A percentile compares a stretch with the other conserved stretches of the same genome.
These are phyloP conservation scores for Lepidurus packardi DNA, from an alignment of 1,140 invertebrate species.

Conservation along the genomic window DNA sequence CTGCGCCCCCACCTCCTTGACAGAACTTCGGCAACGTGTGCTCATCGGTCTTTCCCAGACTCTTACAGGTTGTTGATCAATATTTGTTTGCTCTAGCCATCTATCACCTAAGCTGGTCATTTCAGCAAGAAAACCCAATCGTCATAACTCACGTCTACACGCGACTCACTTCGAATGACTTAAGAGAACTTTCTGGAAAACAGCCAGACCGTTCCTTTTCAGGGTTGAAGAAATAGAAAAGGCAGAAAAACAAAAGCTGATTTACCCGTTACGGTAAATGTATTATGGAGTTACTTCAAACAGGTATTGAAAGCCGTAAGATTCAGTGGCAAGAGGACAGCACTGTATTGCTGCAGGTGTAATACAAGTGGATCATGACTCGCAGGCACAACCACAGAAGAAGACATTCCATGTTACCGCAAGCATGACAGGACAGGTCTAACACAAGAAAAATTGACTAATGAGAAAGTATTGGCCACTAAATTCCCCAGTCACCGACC, in stretches of 20 bases:
- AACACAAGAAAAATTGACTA: background rate
- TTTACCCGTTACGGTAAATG: background rate
- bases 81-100: background rate
- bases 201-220: background rate
- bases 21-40: background rate
- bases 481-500: background rate
- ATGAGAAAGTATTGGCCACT: background rate
- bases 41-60: background rate
- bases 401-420: too few species aligned
- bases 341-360: background rate
- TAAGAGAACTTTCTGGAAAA: too few species aligned
- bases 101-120: background rate
- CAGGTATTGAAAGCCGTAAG: background rate
- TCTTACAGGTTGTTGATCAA: conserved; percentile 19
- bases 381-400: background rate
- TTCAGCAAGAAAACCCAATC: background rate
- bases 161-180: too few species aligned
- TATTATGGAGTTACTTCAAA: background rate
- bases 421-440: too few species aligned
- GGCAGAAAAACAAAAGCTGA: background rate
- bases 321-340: background rate
- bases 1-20: background rate
- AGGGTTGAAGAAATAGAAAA: background rate
- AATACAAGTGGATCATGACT: background rate
- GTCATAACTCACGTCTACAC: too few species aligned